These are phyloP conservation scores for Nyctereutes procyonoides DNA, from an alignment of 2,113 vertebrate genomes.

Conservation along the genomic window DNA sequence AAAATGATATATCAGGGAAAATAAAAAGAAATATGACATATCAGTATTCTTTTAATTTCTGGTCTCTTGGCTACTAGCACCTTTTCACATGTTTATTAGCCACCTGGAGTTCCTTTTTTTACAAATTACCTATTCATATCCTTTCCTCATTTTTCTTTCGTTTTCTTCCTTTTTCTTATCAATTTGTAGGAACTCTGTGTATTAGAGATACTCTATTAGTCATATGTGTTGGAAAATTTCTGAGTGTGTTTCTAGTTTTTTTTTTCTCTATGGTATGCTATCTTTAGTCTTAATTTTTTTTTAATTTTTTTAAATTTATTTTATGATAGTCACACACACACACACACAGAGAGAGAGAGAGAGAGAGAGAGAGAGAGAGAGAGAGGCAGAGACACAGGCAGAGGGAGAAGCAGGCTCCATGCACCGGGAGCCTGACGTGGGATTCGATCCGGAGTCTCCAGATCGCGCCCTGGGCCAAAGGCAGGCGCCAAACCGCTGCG, in stretches of 20 bases:
- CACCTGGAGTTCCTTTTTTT: background rate
- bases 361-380: no score
- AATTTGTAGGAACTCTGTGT: background rate
- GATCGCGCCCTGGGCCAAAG: no score
- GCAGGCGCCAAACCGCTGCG: no score
- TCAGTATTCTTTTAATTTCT: background rate
- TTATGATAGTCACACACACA: no score
- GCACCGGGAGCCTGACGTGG: no score
- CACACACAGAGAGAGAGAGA: no score
- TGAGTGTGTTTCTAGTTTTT: background rate
- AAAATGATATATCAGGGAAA: background rate
- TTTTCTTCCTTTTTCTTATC: background rate
- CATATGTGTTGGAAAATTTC: background rate
- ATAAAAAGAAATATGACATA: no score
- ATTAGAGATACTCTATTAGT: background rate
- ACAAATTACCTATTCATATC: background rate
- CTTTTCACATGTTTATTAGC: background rate
- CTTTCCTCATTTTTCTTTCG: background rate
- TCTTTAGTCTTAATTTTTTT: background rate
- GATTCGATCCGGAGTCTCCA: no score
- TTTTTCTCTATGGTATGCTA: background rate
- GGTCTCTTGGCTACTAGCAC: background rate
- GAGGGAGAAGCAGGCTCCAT: no score
- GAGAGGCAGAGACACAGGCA: no score
- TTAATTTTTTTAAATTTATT: no score